Evolutionary conservation across 2,797 vertebrate genomes (phyloP).

Genomic region (Rallus crepitans): DNA sequence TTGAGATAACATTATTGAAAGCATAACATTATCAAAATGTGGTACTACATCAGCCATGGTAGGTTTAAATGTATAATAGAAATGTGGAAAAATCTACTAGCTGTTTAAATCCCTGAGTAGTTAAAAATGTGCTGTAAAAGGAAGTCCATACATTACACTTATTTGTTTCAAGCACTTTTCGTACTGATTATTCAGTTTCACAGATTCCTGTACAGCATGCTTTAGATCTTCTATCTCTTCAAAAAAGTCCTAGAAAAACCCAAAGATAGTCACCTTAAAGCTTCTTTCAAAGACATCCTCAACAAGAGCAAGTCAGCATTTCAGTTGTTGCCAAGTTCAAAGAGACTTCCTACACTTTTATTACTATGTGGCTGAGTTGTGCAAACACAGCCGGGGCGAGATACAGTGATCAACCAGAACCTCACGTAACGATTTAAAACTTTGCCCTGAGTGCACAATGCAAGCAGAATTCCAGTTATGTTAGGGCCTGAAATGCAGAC

Average conservation of each 20-base stretch:
- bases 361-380: neutral
- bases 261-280: neutral
- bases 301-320: neutral
- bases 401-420: neutral
- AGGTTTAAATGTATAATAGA: neutral
- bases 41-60: neutral
- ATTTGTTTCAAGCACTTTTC: slow-evolving; percentile 72
- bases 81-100: neutral
- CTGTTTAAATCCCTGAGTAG: neutral
- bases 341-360: neutral
- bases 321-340: neutral
- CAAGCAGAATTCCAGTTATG: neutral
- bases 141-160: slow-evolving; percentile 58
- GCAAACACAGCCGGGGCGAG: neutral
- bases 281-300: neutral
- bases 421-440: neutral
- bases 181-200: slow-evolving; percentile 71
- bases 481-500: neutral
- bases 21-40: neutral
- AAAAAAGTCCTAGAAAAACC: slow-evolving; percentile 73
- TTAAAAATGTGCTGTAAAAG: slow-evolving; percentile 21
- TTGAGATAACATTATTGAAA: neutral
- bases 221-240: slow-evolving; percentile 78
- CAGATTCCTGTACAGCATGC: slow-evolving; percentile 61
- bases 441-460: neutral